Conservation (phyloP, 2,888 invertebrate genomes). For the Gibbula magus region DNA sequence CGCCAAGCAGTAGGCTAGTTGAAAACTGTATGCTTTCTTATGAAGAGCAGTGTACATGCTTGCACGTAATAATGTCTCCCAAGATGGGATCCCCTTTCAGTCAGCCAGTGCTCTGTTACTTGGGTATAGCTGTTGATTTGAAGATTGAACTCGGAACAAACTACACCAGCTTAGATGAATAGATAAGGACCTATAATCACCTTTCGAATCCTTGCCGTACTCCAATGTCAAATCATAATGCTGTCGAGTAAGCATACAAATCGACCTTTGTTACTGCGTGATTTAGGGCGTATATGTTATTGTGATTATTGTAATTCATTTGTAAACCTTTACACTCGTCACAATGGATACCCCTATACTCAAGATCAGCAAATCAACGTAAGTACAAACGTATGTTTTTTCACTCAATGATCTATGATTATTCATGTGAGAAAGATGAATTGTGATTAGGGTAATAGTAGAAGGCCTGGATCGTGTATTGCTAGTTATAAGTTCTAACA, state of each 20-base stretch:
- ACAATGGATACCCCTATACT: background rate
- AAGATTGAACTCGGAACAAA: conserved; percentile 8
- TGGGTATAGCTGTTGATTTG: background rate
- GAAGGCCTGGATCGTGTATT: no score
- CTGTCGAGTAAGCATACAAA: no score
- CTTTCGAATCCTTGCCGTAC: background rate
- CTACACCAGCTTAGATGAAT: background rate
- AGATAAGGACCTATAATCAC: background rate
- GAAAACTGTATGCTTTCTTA: background rate
- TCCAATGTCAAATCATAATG: background rate
- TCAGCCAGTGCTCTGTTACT: no score
- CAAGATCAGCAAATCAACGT: conserved; percentile 4
- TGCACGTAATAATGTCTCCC: no score
- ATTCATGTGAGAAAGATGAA: no score
- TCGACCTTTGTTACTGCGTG: no score
- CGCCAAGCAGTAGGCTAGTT: background rate
- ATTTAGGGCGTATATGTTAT: background rate
- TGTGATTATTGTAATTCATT: background rate
- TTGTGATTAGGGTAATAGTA: no score
- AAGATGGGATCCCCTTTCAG: no score
- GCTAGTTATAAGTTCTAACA: no score
- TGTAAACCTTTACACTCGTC: background rate
- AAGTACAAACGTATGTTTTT: background rate
- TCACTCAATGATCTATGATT: no score
- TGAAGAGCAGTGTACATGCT: no score